A percentile compares a stretch with the other conserved stretches of the same genome.
Conservation (phyloP, 2,888 invertebrate genomes). For the Cerastis leucographa region DNA sequence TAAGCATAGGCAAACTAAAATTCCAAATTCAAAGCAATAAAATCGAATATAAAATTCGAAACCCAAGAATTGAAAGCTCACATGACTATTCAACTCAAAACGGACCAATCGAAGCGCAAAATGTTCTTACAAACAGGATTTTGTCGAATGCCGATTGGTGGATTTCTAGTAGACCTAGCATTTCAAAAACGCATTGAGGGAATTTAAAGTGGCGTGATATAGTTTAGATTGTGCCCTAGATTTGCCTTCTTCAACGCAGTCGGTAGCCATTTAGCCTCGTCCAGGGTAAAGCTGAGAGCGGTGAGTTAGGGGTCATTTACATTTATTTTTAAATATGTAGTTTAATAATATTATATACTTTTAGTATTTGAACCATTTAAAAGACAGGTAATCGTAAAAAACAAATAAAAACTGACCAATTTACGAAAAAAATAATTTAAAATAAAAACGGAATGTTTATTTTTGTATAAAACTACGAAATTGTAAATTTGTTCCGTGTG, state of each 20-base stretch:
- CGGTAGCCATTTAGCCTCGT: slow-evolving; percentile 69
- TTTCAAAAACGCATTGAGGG: slow-evolving; percentile 67
- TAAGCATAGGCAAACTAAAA: slow-evolving; percentile 6
- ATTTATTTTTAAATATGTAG: no score
- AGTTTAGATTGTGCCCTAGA: slow-evolving; percentile 81
- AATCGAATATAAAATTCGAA: slow-evolving; percentile 28
- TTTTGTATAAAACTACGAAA: no score
- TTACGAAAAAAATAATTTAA: no score
- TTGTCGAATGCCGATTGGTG: slow-evolving; percentile 57
- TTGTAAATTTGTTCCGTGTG: no score
- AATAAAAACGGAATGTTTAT: no score
- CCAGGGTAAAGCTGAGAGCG: neutral
- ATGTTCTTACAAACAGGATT: slow-evolving; percentile 57
- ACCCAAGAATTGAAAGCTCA: slow-evolving; percentile 31
- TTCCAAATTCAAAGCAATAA: slow-evolving; percentile 31
- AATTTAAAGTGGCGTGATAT: slow-evolving; percentile 64
- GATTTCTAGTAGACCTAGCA: slow-evolving; percentile 62
- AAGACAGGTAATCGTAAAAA: no score
- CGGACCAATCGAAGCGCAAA: slow-evolving; percentile 41
- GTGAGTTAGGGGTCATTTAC: no score
- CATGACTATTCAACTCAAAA: slow-evolving; percentile 47
- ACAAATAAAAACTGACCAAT: no score
- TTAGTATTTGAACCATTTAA: no score
- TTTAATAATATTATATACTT: no score
- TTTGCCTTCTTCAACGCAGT: slow-evolving; percentile 76